Evolutionary conservation across 2,888 invertebrate species (phyloP), one percentile per base, ranked within the genome.

Genomic region (Zhuqinia jingwanae): DNA sequence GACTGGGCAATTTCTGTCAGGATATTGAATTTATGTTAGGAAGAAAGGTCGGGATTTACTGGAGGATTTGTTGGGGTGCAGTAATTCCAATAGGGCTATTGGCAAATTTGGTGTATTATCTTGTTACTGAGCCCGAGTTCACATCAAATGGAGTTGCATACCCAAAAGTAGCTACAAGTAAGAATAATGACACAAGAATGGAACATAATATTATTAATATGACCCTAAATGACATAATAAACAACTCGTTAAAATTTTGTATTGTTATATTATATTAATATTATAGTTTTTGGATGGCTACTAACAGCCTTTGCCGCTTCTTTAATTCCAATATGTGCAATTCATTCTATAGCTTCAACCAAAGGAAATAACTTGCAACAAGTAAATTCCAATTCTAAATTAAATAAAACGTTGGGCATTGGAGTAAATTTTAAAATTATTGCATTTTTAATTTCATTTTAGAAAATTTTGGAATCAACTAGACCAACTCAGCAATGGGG

Each of bases 21-120:
- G 92, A 92, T 85, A 85, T 92, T 2, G 90, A 91, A 42, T 92
- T 91, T 87, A 92, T 92, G 92, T 20, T 91, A 27, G 90, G 89
- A 3, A 70, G 87, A 3, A 22, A 94, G 92, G 94, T 95, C 0
- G 94, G 95, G 92, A 91, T 94, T 50, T 97, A 96, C 92, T 97
- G 97, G 97, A 94, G 96, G 87, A 89, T 95, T 50, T 96, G 96
- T 90, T 97, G 97, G 97, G 94, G 94, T 0, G 47, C 96, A 5
- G 92, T 96, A 56, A 96, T 96, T 0, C 97, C 97, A 0, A 90
- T 94, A 0, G 93, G 96, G 83, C 95, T 97, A 94, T 92, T 95
- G 1, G 91, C 94, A 0, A 96, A 96, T 78, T 94, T 96, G 90
- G 91, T 96, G 8, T 81, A 81, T 15, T 60, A 60, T 25, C 27